Evolutionary conservation across 2,888 invertebrate species (phyloP), one percentile per base, ranked within the genome.

Genomic region (Polylopha cassiicola): DNA sequence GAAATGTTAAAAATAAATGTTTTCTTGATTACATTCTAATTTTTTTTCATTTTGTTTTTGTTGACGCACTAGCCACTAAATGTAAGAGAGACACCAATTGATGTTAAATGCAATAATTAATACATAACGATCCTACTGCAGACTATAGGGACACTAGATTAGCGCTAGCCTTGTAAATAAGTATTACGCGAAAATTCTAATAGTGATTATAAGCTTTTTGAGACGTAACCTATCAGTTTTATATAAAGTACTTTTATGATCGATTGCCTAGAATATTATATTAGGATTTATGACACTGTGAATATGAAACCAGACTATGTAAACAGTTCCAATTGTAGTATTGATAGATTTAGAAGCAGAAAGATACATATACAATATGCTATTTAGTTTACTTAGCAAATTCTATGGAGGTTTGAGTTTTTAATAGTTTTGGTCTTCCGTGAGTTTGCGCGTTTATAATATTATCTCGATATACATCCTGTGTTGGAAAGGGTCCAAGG

Each of bases 1-100:
- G 68, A 67, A 66, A 66, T 73, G 73, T 80, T 82, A 71, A 65
- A 72, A 70, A 77, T 79, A 80, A 82, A 74, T 62, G 73, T 77
- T 81, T 75, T 76, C 67, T 68, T 66, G 58, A 72, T 73, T 73
- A 73, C 65, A 60, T 53, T 61, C 55, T 67, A 60, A 61, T 71
- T 73, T 64, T 65, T 66, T 69, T 72, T 65, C 60, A 69, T 51
- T 50, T 51, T 52, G 44, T 54, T 47, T 50, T 41, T 46, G 29
- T 44, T 37, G 28, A 32, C 36, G 32, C 36, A 43, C 33, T 43
- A 43, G 36, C 31, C 24, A 39, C 18, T 36, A 43, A 31, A 27
- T 13, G 37, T 44, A 47, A 51, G 38, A 43, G 44, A 46, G 50
- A 53, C 51, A 55, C 43, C 47, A 54, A 53, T 48, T 39, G 37